Evolutionary conservation across 1,140 invertebrate genomes (phyloP).

Genomic region (Asobara japonica): DNA sequence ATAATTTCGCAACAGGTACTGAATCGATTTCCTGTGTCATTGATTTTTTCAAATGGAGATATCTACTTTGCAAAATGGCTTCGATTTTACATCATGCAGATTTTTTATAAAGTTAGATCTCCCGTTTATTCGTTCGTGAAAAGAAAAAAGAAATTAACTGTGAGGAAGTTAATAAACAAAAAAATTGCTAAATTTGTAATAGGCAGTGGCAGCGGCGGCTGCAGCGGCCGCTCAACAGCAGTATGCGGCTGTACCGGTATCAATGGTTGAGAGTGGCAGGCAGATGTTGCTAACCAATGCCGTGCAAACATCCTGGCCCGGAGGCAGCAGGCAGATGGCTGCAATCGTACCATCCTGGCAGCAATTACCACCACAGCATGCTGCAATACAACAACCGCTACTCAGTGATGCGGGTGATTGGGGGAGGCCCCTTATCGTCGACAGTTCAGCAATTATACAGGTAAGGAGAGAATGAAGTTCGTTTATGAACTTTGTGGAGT

Average conservation of each 20-base stretch:
- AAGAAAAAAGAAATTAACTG: too few relatives aligned
- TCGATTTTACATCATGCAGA: too few relatives aligned
- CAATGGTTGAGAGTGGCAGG: constrained; percentile 84
- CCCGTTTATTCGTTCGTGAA: too few relatives aligned
- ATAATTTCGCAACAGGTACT: constrained; percentile 76
- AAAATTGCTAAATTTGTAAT: too few relatives aligned
- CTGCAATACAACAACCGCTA: constrained; percentile 77
- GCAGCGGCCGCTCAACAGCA: constrained; percentile 77
- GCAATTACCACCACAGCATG: constrained; percentile 77
- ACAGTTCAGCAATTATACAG: constrained; percentile 78
- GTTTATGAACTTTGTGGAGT: neutral
- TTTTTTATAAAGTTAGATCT: too few relatives aligned
- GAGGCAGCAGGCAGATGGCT: constrained; percentile 80
- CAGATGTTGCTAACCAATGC: constrained; percentile 79
- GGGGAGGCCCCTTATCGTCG: constrained; percentile 82
- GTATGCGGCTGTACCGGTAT: constrained; percentile 84
- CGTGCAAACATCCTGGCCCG: constrained; percentile 84
- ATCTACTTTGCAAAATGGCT: too few relatives aligned
- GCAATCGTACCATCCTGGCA: constrained; percentile 91
- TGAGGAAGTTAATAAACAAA: too few relatives aligned
- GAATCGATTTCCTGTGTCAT: too few relatives aligned
- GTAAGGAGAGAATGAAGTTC: constrained; percentile 53
- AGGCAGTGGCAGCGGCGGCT: constrained; percentile 51
- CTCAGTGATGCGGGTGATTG: constrained; percentile 77
- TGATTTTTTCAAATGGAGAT: too few relatives aligned